phyloP scores from a whole-genome alignment of 2,113 vertebrate genomes.

The Malaclemys terrapin region DNA sequence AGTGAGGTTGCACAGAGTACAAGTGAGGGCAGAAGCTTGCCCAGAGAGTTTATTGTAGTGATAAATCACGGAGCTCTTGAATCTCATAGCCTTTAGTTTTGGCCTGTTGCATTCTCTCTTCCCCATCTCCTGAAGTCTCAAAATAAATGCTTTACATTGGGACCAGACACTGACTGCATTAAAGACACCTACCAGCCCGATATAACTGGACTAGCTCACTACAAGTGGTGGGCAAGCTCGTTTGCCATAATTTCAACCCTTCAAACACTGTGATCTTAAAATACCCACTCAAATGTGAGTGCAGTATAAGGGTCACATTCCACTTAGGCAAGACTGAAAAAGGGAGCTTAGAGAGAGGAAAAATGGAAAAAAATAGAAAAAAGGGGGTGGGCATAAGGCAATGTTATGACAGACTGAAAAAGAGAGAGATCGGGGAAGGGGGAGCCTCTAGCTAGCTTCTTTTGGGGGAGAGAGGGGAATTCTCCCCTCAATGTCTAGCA shows the following conservation, averaged over 20 bases:
- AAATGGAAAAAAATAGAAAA: neutral
- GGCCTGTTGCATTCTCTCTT: fast-evolving
- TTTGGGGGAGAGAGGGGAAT: neutral
- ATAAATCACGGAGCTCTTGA: fast-evolving
- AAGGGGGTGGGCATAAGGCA: fast-evolving
- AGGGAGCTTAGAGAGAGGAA: fast-evolving
- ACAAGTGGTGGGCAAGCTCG: neutral
- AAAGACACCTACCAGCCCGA: neutral
- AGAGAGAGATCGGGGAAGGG: neutral
- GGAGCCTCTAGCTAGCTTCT: neutral
- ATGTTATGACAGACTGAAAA: neutral
- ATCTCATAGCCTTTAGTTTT: fast-evolving
- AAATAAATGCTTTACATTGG: neutral
- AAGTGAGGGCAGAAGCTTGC: neutral
- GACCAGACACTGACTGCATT: neutral
- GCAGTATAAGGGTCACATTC: neutral
- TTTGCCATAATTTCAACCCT: neutral
- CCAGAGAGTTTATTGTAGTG: fast-evolving
- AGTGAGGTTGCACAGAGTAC: neutral
- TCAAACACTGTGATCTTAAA: fast-evolving
- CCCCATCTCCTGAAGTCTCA: neutral
- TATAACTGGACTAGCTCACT: fast-evolving
- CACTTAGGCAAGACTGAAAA: fast-evolving
- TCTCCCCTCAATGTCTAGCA: neutral
- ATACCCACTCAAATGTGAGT: fast-evolving